Evolutionary conservation across 2,113 vertebrate genomes (phyloP), one percentile per base, ranked within the genome.

Genomic region (Turnix velox): DNA sequence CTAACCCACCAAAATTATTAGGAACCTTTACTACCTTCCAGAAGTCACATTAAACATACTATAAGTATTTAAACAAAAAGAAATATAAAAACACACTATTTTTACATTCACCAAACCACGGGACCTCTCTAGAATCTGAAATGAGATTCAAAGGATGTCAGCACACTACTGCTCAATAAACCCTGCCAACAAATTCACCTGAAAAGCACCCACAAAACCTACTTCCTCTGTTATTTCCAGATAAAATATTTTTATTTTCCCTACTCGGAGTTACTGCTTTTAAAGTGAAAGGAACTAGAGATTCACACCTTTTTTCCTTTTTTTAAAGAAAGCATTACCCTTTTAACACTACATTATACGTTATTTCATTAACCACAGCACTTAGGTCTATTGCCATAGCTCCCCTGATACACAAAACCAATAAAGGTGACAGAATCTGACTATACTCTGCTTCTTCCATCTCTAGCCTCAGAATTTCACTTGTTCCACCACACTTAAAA

Each of bases 1-100:
- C 30, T 78, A 68, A 85, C 11, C 6, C 51, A 88, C 15, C 23
- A 80, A 49, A 86, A 88, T 48, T 46, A 63, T 13, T 43, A 39
- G 23, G 46, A 67, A 75, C 42, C 40, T 61, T 22, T 39, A 57
- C 39, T 43, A 35, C 10, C 16, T 2, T 46, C 13, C 14, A 43
- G 9, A 13, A 46, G 35, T 35, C 24, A 46, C 43, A 18, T 14
- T 63, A 71, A 49, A 59, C 4, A 12, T 0, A 0, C 1, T 6
- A 40, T 6, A 22, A 59, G n/a, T 9, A 18, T 52, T 61, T 83
- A 7, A 33, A 52, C 13, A 51, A 67, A 52, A 31, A 51, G 5
- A 68, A 35, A 40, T 5, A 20, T 27, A 55, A 63, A 39, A 39
- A 8, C 16, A 33, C 20, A 54, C 4, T 33, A 31, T 28, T 61